Percentiles rank a stretch among this genome's conserved stretches.
These are phyloP conservation scores for Prunella strophiata DNA, from an alignment of 2,797 vertebrate species.

Conservation along the genomic window DNA sequence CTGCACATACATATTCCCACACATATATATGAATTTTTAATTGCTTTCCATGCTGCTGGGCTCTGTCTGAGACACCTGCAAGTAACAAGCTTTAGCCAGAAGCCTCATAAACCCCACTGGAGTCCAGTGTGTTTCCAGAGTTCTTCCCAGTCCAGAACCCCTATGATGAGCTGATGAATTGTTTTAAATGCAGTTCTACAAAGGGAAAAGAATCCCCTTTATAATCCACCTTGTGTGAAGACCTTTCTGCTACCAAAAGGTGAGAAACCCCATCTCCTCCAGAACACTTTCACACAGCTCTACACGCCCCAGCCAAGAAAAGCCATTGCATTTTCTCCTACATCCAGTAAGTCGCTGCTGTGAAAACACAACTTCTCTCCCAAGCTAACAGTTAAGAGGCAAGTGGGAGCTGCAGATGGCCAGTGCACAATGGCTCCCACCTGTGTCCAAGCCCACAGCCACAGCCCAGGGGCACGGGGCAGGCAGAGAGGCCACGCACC, in stretches of 20 bases:
- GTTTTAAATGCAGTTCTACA: background rate
- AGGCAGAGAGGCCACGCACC: slow-evolving; percentile 75
- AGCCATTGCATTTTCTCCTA: rapidly evolving
- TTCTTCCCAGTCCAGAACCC: background rate
- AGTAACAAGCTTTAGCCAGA: background rate
- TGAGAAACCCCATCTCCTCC: background rate
- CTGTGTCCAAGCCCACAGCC: rapidly evolving
- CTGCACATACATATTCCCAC: background rate
- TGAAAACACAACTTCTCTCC: background rate
- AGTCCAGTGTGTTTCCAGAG: background rate
- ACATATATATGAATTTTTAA: background rate
- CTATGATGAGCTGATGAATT: background rate
- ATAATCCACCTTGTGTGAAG: background rate
- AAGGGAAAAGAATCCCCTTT: background rate
- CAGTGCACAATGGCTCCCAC: rapidly evolving
- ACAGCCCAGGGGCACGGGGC: rapidly evolving
- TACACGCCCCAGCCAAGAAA: background rate
- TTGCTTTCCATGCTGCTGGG: background rate
- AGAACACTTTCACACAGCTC: background rate
- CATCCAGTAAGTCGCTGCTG: rapidly evolving
- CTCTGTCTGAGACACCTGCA: background rate
- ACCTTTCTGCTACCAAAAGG: background rate
- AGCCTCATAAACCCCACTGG: background rate
- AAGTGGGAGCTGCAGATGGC: background rate
- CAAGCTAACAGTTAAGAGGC: background rate